Evolutionary conservation across 2,797 vertebrate species (phyloP).

Genomic region (Poecilia picta): DNA sequence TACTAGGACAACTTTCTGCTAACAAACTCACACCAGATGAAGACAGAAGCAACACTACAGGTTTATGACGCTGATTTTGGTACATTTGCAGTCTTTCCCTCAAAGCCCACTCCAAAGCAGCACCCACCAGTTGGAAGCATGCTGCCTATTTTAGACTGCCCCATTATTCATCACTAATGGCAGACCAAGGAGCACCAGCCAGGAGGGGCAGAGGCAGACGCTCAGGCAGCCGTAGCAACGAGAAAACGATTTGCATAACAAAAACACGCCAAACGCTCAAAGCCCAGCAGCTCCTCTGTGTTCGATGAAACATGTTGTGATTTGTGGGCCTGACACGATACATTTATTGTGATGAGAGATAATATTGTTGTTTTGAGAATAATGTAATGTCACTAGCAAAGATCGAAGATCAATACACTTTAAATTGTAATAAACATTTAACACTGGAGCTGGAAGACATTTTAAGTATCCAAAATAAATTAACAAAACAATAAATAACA

Average conservation of each 20-base stretch:
- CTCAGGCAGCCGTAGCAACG: neutral
- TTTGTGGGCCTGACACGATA: too few species aligned
- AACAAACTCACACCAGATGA: conserved; percentile 4
- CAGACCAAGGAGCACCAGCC: neutral
- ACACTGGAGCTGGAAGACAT: too few species aligned
- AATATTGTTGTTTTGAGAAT: too few species aligned
- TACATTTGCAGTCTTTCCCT: neutral
- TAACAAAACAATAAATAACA: too few species aligned
- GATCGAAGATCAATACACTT: too few species aligned
- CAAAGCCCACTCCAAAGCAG: neutral
- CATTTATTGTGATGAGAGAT: too few species aligned
- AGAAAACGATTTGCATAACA: conserved; percentile 8
- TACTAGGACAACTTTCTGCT: conserved; percentile 8
- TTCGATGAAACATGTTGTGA: conserved; percentile 7
- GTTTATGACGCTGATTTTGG: neutral
- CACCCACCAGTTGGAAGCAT: neutral
- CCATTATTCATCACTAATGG: conserved; percentile 1
- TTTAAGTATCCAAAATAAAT: too few species aligned
- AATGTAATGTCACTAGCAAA: too few species aligned
- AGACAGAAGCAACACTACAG: conserved; percentile 3
- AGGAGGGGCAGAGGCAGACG: neutral
- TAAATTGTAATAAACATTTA: too few species aligned
- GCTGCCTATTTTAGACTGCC: neutral
- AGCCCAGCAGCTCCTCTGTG: neutral
- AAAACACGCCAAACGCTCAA: neutral